Conservation (phyloP, 2,113 vertebrate genomes). For the Pollimyrus isidori region DNA sequence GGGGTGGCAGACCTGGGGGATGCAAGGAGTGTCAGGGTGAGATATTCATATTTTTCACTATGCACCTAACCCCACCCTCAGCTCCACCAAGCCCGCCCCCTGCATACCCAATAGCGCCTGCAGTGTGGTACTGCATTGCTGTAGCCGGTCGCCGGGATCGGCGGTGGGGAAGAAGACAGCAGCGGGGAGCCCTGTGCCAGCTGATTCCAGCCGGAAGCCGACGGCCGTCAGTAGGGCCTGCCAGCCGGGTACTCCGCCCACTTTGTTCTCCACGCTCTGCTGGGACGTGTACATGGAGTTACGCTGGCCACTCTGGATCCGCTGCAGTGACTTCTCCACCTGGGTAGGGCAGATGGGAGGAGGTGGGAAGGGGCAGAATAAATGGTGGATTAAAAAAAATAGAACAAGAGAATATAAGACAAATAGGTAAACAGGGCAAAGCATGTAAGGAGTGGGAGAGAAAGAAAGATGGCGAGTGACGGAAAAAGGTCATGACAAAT, state of each 20-base stretch:
- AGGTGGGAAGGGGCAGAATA: not conserved
- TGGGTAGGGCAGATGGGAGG: slow-evolving; percentile 34
- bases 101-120: slow-evolving; percentile 82
- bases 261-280: slow-evolving; percentile 95
- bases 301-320: slow-evolving; percentile 90
- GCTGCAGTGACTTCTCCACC: slow-evolving; percentile 95
- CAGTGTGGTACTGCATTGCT: slow-evolving; percentile 88
- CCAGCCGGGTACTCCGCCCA: slow-evolving; percentile 86
- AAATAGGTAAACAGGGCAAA: not conserved
- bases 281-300: slow-evolving; percentile 97
- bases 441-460: not conserved
- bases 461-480: not conserved
- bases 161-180: slow-evolving; percentile 91
- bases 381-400: not conserved
- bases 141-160: slow-evolving; percentile 82
- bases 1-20: slow-evolving; percentile 77
- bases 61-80: not conserved
- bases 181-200: slow-evolving; percentile 74
- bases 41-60: not conserved
- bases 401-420: not conserved
- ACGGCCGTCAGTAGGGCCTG: slow-evolving; percentile 87
- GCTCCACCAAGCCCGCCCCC: not conserved
- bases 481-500: not conserved
- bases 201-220: slow-evolving; percentile 85
- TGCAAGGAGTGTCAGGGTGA: slow-evolving; percentile 6